A percentile compares a stretch with the other conserved stretches of the same genome.
These are phyloP conservation scores for Numenius arquata DNA, from an alignment of 2,113 vertebrate species.

Conservation along the genomic window DNA sequence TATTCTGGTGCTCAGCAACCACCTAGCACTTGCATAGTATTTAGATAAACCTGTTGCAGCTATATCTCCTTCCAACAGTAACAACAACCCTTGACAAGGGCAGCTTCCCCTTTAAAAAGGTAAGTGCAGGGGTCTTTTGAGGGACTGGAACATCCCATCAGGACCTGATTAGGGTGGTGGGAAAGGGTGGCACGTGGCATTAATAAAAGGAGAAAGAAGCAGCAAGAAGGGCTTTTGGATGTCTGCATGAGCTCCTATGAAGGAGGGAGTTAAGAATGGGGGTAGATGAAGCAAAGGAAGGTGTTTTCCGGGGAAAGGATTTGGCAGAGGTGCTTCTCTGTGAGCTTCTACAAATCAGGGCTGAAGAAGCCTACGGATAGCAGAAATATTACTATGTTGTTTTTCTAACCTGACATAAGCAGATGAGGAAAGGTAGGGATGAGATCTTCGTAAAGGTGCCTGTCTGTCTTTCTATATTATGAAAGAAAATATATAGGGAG, in stretches of 20 bases:
- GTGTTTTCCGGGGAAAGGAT: background rate
- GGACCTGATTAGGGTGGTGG: background rate
- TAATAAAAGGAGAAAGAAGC: background rate
- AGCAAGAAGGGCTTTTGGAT: background rate
- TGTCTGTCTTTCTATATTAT: background rate
- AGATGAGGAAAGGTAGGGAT: background rate
- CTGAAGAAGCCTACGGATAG: background rate
- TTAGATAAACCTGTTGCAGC: background rate
- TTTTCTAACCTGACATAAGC: background rate
- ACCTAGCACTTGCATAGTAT: background rate
- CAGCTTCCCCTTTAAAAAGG: background rate
- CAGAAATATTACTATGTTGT: background rate
- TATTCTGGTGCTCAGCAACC: background rate
- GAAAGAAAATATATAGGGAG: background rate
- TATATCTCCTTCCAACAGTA: background rate
- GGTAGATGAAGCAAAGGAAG: background rate
- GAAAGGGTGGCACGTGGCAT: background rate
- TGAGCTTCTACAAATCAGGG: background rate
- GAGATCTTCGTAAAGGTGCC: background rate
- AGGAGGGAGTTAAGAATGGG: background rate
- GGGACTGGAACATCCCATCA: background rate
- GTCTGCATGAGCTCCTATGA: background rate
- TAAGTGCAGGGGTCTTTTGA: background rate
- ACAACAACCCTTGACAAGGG: background rate
- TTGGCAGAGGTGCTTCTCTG: background rate